Evolutionary conservation across 2,113 vertebrate species (phyloP).

Genomic region (Pangasianodon gigas): DNA sequence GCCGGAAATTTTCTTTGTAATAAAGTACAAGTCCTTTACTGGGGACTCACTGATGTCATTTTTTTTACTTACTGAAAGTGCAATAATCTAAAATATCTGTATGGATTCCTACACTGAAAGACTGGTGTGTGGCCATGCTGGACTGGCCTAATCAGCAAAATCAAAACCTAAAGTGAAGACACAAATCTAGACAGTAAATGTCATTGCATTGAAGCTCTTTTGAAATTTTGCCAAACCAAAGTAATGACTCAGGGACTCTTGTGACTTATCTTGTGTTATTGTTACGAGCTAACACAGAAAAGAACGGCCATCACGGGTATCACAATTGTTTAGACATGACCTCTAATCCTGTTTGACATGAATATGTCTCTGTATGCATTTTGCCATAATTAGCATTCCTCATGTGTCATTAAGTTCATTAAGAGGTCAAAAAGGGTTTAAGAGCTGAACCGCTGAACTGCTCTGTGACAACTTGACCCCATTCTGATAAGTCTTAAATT

Average conservation of each 20-base stretch:
- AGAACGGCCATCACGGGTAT: neutral
- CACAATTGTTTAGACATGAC: conserved; percentile 36
- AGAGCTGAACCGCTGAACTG: conserved; percentile 15
- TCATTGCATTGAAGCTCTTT: neutral
- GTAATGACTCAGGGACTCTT: neutral
- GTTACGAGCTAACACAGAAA: neutral
- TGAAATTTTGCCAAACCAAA: neutral
- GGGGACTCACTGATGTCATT: neutral
- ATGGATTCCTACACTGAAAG: neutral
- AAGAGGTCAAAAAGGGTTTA: conserved; percentile 41
- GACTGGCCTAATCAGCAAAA: neutral
- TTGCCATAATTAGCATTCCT: conserved; percentile 39
- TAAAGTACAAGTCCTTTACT: neutral
- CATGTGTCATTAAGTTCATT: conserved; percentile 46
- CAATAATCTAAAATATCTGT: neutral
- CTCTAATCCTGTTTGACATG: conserved; percentile 50
- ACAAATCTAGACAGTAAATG: neutral
- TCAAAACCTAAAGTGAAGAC: neutral
- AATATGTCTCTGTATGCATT: conserved; percentile 44
- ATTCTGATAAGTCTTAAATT: neutral
- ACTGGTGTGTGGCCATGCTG: neutral
- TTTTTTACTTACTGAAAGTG: neutral
- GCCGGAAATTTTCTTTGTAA: neutral
- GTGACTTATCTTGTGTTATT: conserved; percentile 28
- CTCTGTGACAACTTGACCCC: neutral